phyloP scores from a whole-genome alignment of 2,797 vertebrate species.

The Ctenosaura bakeri region DNA sequence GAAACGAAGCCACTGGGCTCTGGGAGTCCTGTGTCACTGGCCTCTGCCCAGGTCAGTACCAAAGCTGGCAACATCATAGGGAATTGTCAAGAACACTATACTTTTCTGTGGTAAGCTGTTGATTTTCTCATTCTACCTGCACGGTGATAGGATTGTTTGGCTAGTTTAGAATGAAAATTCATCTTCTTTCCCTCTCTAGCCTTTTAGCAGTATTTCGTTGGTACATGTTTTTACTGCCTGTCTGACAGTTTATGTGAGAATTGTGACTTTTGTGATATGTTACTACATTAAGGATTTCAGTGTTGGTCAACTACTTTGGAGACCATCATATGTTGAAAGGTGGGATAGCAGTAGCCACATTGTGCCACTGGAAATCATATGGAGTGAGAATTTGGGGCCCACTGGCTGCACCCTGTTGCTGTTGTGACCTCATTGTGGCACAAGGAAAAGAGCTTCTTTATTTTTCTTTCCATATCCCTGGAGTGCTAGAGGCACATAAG shows the following conservation, averaged over 20 bases:
- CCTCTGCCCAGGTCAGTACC: not conserved
- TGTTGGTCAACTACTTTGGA: not conserved
- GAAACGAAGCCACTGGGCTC: not conserved
- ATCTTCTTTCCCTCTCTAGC: not conserved
- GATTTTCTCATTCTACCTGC: not conserved
- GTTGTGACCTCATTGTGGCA: not conserved
- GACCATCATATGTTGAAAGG: not conserved
- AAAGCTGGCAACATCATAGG: not conserved
- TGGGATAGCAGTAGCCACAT: not conserved
- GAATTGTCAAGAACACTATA: too few species aligned
- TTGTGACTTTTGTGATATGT: not conserved
- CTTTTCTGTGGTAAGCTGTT: too few species aligned
- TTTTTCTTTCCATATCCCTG: constrained; percentile 45
- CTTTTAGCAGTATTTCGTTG: not conserved
- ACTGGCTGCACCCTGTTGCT: not conserved
- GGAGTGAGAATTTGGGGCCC: not conserved
- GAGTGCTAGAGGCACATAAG: constrained; percentile 45
- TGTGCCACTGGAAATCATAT: not conserved
- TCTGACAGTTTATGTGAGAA: not conserved
- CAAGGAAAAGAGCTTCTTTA: not conserved
- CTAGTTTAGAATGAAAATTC: not conserved
- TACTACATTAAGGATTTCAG: not conserved
- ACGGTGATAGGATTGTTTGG: not conserved
- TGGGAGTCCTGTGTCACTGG: not conserved
- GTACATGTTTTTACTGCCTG: not conserved